A percentile compares a stretch with the other conserved stretches of the same genome.
Evolutionary conservation across 1,140 invertebrate species (phyloP).

Genomic region (Drosophila grimshawi): DNA sequence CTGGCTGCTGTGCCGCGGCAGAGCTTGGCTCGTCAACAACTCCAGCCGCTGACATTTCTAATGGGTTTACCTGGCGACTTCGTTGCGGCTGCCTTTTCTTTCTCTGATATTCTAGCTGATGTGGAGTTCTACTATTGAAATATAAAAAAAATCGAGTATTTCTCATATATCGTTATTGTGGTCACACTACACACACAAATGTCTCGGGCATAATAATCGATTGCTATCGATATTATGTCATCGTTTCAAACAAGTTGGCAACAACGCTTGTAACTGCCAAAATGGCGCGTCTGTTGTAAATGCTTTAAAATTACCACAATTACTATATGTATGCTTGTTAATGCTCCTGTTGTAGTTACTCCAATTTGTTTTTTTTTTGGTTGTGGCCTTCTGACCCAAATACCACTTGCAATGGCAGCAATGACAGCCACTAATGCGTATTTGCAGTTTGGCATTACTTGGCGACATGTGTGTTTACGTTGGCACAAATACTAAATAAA

Average conservation of each 20-base stretch:
- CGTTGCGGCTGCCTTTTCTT: constrained; percentile 14
- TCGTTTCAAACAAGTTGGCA: constrained; percentile 15
- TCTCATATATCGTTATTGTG: background rate
- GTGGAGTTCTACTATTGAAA: constrained; percentile 32
- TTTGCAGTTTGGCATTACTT: constrained; percentile 56
- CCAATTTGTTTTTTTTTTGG: background rate
- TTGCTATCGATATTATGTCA: constrained; percentile 18
- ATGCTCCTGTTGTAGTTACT: background rate
- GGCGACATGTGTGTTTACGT: constrained; percentile 43
- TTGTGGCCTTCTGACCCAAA: constrained; percentile 3
- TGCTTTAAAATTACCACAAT: background rate
- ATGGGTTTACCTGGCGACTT: constrained; percentile 14
- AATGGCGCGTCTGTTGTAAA: constrained; percentile 10
- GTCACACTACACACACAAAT: constrained; percentile 19
- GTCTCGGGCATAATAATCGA: background rate
- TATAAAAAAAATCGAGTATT: constrained; percentile 14
- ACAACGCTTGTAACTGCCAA: background rate
- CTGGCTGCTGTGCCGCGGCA: constrained; percentile 22
- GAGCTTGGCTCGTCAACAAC: constrained; percentile 35
- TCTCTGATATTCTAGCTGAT: constrained; percentile 41
- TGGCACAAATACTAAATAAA: constrained; percentile 64
- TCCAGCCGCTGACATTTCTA: constrained; percentile 71
- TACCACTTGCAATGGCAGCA: constrained; percentile 10
- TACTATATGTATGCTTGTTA: background rate
- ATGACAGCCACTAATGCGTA: constrained; percentile 53